Conservation (phyloP, 1,140 invertebrate species). For the Triops cancriformis region DNA sequence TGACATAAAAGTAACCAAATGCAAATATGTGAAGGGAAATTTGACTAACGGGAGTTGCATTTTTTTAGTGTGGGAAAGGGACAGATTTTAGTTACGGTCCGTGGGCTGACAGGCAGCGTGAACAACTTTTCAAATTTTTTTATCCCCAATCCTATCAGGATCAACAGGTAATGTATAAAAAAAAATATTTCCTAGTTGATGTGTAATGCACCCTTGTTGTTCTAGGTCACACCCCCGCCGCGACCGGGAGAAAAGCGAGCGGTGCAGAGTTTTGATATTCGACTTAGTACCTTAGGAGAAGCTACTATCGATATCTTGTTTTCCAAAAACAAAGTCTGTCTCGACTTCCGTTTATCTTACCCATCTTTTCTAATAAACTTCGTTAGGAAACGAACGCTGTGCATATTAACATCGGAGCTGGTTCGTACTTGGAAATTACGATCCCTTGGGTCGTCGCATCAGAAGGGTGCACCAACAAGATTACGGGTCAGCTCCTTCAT, state of each 20-base stretch:
- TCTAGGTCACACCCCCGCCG: slow-evolving; percentile 56
- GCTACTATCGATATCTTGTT: slow-evolving; percentile 92
- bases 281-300: slow-evolving; percentile 79
- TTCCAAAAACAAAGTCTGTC: slow-evolving; percentile 72
- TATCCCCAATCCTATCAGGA: slow-evolving; percentile 82
- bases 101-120: slow-evolving; percentile 93
- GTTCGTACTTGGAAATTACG: slow-evolving; percentile 90
- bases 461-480: slow-evolving; percentile 78
- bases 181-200: not conserved
- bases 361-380: slow-evolving; percentile 18
- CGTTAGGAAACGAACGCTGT: slow-evolving; percentile 82
- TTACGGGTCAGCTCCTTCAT: slow-evolving; percentile 85
- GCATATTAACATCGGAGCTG: slow-evolving; percentile 84
- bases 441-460: slow-evolving; percentile 82
- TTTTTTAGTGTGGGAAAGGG: slow-evolving; percentile 70
- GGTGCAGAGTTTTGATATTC: slow-evolving; percentile 85
- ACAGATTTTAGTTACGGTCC: slow-evolving; percentile 97
- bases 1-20: slow-evolving; percentile 61
- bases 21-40: too few relatives aligned
- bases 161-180: slow-evolving; percentile 31
- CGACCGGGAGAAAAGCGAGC: slow-evolving; percentile 76
- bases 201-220: not conserved
- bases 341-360: slow-evolving; percentile 19
- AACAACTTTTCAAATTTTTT: slow-evolving; percentile 92
- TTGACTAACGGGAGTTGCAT: too few relatives aligned